These are phyloP conservation scores for Drosophila paramelanica DNA, from an alignment of 2,888 invertebrate genomes.

Conservation along the genomic window DNA sequence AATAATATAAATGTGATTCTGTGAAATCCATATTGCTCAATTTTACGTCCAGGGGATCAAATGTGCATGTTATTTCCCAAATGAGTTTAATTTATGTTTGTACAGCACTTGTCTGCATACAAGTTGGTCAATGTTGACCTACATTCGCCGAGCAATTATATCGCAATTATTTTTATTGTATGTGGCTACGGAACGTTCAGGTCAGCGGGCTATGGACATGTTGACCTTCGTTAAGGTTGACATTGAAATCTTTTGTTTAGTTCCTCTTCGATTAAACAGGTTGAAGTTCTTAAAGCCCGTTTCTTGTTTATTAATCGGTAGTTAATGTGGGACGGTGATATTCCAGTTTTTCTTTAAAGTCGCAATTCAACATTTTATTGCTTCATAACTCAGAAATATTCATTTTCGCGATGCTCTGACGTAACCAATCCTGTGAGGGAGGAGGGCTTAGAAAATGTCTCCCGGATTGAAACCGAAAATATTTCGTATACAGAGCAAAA, in stretches of 20 bases:
- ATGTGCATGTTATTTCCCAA: conserved; percentile 30
- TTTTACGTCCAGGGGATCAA: conserved; percentile 22
- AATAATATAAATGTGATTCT: neutral
- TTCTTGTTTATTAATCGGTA: conserved; percentile 1
- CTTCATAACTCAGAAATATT: conserved; percentile 35
- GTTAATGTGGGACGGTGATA: neutral
- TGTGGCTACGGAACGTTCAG: conserved; percentile 30
- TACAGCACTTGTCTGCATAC: conserved; percentile 17
- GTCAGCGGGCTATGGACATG: conserved; percentile 23
- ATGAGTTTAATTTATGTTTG: conserved; percentile 31
- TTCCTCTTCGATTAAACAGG: neutral
- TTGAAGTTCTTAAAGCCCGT: conserved; percentile 15
- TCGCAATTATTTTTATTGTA: conserved; percentile 53
- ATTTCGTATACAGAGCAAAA: conserved; percentile 38
- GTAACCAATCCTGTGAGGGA: conserved; percentile 26
- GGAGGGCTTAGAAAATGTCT: conserved; percentile 34
- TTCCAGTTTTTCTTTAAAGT: conserved; percentile 8
- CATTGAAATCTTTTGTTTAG: conserved; percentile 46
- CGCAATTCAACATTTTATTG: neutral
- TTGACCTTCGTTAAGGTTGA: conserved; percentile 55
- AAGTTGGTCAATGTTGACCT: conserved; percentile 54
- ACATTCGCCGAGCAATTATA: conserved; percentile 63
- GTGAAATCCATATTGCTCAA: conserved; percentile 8
- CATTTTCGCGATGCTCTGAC: conserved; percentile 55
- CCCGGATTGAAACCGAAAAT: conserved; percentile 53